Evolutionary conservation across 2,797 vertebrate species (phyloP).

Genomic region (Sebastes hopkinsi): DNA sequence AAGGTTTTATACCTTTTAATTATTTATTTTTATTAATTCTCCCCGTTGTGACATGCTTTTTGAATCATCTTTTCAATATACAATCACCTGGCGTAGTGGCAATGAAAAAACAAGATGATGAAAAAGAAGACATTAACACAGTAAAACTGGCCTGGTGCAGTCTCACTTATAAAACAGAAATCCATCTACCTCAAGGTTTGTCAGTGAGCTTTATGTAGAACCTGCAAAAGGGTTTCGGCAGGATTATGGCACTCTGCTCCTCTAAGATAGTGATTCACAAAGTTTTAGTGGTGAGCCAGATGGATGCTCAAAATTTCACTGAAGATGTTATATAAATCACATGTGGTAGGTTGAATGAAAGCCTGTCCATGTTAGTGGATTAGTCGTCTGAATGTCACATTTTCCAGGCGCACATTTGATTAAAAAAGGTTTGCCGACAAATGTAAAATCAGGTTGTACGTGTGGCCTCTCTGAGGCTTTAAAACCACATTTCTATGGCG

Average conservation of each 20-base stretch:
- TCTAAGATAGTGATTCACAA: slow-evolving; percentile 1
- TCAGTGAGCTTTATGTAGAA: neutral
- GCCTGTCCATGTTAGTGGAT: neutral
- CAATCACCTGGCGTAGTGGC: neutral
- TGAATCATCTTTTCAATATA: neutral
- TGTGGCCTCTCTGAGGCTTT: neutral
- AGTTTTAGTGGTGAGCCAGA: slow-evolving; percentile 17
- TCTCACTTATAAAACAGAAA: slow-evolving; percentile 1
- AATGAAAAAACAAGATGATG: neutral
- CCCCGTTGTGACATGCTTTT: neutral
- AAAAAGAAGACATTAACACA: neutral
- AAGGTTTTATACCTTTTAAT: neutral
- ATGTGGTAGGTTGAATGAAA: neutral
- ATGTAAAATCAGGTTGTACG: slow-evolving; percentile 10
- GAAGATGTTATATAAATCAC: neutral
- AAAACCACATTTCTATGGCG: neutral
- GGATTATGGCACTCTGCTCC: neutral
- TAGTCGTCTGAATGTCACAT: neutral
- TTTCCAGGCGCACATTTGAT: neutral
- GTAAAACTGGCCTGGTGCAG: neutral
- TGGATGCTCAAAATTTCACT: neutral
- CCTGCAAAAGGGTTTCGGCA: neutral
- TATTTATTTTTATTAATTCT: neutral
- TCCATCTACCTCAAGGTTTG: neutral
- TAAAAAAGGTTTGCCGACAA: neutral